Conservation (phyloP, 1,140 invertebrate species). For the Drosophila seguyi region DNA sequence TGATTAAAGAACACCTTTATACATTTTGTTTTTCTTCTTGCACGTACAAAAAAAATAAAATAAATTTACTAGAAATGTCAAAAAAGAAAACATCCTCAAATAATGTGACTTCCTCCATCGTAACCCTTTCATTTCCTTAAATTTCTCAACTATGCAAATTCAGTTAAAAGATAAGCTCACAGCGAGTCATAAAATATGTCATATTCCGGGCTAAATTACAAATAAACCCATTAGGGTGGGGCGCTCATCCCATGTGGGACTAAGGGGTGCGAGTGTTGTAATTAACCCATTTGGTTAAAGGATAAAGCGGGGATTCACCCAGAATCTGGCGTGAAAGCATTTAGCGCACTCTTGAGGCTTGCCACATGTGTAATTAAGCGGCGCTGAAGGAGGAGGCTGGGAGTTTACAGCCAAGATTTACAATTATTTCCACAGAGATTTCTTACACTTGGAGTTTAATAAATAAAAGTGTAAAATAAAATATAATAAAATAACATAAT, state of each 20-base stretch:
- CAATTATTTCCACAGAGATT: neutral
- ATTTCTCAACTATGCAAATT: constrained; percentile 21
- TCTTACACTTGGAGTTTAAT: neutral
- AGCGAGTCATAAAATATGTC: constrained; percentile 78
- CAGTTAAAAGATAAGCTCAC: constrained; percentile 45
- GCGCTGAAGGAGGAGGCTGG: no score
- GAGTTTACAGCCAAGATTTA: neutral
- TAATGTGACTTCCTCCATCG: no score
- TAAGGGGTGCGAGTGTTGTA: constrained; percentile 30
- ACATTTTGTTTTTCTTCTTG: no score
- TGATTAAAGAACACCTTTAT: no score
- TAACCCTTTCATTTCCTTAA: neutral
- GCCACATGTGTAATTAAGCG: constrained; percentile 29
- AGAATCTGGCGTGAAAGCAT: constrained; percentile 64
- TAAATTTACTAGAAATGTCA: no score
- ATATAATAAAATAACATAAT: neutral
- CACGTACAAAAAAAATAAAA: no score
- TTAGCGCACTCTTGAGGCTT: constrained; percentile 38
- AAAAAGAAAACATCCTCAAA: no score
- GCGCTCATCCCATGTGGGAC: constrained; percentile 43
- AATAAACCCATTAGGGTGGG: constrained; percentile 68
- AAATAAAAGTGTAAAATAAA: neutral
- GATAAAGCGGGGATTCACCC: neutral
- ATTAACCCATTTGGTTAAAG: constrained; percentile 53
- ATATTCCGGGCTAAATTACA: constrained; percentile 66